A percentile compares a stretch with the other conserved stretches of the same genome.
phyloP scores from a whole-genome alignment of 2,113 vertebrate genomes.

The Lepus europaeus region DNA sequence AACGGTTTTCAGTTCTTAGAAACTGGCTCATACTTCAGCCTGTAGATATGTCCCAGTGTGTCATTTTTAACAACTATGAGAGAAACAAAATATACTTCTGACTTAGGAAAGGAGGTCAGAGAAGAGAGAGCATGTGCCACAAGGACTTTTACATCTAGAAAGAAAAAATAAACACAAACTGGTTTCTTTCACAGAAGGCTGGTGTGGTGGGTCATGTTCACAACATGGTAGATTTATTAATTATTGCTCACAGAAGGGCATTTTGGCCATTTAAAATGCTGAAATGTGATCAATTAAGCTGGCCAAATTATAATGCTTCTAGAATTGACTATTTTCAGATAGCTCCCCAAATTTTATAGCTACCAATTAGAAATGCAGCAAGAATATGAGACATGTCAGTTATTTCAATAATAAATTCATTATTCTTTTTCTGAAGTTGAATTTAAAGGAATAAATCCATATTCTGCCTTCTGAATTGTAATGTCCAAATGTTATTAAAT shows the following conservation, averaged over 20 bases:
- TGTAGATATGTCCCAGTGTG: conserved; percentile 87
- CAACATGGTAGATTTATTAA: conserved; percentile 41
- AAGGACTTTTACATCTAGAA: background rate
- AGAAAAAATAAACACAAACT: background rate
- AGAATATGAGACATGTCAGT: conserved; percentile 38
- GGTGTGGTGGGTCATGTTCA: background rate
- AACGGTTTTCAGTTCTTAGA: conserved; percentile 84
- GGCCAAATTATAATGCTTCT: conserved; percentile 38
- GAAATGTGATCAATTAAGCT: conserved; percentile 43
- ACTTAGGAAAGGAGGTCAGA: conserved; percentile 53
- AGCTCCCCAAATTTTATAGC: conserved; percentile 58
- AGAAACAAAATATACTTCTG: conserved; percentile 44
- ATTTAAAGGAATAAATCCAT: conserved; percentile 42
- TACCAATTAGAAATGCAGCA: conserved; percentile 35
- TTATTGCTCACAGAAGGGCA: conserved; percentile 3
- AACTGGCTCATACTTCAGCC: conserved; percentile 90
- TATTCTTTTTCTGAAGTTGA: conserved; percentile 51
- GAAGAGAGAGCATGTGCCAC: conserved; percentile 51
- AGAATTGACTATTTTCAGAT: conserved; percentile 51
- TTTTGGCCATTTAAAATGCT: conserved; percentile 64
- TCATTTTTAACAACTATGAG: conserved; percentile 85
- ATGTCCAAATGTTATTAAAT: conserved; percentile 3
- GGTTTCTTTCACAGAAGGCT: conserved; percentile 19
- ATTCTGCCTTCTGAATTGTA: background rate
- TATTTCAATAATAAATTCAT: conserved; percentile 51